Percentiles rank a stretch among this genome's conserved stretches.
Evolutionary conservation across 1,140 invertebrate species (phyloP).

Genomic region (Drosophila obscura): DNA sequence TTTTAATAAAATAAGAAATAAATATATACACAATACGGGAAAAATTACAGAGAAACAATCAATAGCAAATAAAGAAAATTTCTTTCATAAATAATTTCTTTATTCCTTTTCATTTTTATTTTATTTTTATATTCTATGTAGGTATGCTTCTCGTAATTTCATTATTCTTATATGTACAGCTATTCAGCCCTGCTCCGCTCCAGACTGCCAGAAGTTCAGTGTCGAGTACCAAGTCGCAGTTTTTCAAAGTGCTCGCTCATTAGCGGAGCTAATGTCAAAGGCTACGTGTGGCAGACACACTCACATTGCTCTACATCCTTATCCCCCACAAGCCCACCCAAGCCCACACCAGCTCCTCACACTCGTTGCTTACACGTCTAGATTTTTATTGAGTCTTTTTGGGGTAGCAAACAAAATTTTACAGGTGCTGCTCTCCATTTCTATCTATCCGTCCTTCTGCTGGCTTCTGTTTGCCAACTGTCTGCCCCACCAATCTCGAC

Average conservation of each 20-base stretch:
- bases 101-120: neutral
- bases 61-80: neutral
- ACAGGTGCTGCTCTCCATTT: constrained; percentile 56
- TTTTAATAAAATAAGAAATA: too few relatives aligned
- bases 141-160: constrained; percentile 20
- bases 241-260: constrained; percentile 74
- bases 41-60: too few relatives aligned
- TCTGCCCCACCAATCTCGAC: constrained; percentile 42
- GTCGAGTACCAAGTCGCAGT: constrained; percentile 45
- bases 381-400: constrained; percentile 58
- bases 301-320: neutral
- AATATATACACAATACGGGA: too few relatives aligned
- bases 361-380: constrained; percentile 30
- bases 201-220: constrained; percentile 59
- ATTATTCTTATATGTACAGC: constrained; percentile 21
- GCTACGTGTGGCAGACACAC: constrained; percentile 66
- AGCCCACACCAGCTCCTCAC: too few relatives aligned
- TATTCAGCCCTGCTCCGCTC: neutral
- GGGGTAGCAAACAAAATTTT: constrained; percentile 43
- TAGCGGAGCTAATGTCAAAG: constrained; percentile 78
- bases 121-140: too few relatives aligned
- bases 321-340: neutral
- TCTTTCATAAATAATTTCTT: neutral
- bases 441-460: constrained; percentile 23
- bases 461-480: constrained; percentile 72